Conservation (phyloP, 2,888 invertebrate genomes). For the Lissonota sp. region DNA sequence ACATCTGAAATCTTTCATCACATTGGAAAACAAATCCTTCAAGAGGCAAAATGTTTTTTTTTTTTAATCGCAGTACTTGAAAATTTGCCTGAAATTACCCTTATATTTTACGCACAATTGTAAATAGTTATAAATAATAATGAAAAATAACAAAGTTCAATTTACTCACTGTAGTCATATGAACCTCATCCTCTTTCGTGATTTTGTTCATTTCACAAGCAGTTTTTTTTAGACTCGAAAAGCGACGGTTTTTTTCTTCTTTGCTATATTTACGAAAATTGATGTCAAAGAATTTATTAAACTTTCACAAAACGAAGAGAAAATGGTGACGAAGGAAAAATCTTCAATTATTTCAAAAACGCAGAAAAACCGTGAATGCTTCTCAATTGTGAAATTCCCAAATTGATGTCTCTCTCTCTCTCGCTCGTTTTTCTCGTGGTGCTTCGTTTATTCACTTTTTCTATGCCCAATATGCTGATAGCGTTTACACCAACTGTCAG, state of each 20-base stretch:
- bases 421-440: neutral
- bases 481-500: constrained; percentile 36
- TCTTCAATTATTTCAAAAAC: neutral
- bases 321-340: neutral
- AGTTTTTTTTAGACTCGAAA: constrained; percentile 11
- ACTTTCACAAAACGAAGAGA: neutral
- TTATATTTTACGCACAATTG: constrained; percentile 1
- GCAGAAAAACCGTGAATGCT: neutral
- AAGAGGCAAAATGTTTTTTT: no score
- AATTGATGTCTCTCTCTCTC: neutral
- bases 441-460: neutral
- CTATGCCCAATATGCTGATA: constrained; percentile 22
- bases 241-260: neutral
- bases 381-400: neutral
- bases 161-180: constrained; percentile 79
- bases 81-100: no score
- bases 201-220: constrained; percentile 74
- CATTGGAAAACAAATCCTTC: no score
- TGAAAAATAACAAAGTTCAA: constrained; percentile 20
- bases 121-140: constrained; percentile 23
- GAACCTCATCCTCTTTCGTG: constrained; percentile 75
- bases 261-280: neutral
- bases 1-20: no score
- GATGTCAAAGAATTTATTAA: no score
- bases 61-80: no score